These are phyloP conservation scores for Acyrthosiphon pisum DNA, from an alignment of 1,140 invertebrate species.

Conservation along the genomic window DNA sequence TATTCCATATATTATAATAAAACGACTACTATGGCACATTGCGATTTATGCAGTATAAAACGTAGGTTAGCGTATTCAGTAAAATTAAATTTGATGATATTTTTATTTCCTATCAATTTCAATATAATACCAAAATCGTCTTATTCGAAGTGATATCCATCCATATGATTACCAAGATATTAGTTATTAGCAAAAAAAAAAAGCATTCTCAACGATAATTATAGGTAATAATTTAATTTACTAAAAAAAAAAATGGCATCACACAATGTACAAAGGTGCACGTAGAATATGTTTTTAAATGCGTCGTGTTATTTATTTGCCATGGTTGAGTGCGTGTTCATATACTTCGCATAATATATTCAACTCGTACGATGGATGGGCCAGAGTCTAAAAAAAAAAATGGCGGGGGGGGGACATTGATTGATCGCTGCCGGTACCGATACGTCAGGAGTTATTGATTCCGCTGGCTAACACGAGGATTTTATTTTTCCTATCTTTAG, in stretches of 20 bases:
- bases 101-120: not conserved
- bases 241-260: not conserved
- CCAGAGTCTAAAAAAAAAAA: not conserved
- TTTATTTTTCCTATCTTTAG: not conserved
- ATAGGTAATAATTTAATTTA: not conserved
- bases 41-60: not conserved
- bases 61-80: not conserved
- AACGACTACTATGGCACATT: not conserved
- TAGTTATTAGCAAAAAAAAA: not conserved
- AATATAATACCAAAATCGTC: not conserved
- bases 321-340: not conserved
- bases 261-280: not conserved
- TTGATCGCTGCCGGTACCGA: conserved; percentile 29
- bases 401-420: conserved; percentile 2
- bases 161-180: not conserved
- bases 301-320: conserved; percentile 23
- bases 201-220: not conserved
- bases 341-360: conserved; percentile 14
- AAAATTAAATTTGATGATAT: not conserved
- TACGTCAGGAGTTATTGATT: conserved; percentile 49
- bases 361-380: conserved; percentile 6
- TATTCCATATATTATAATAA: not conserved
- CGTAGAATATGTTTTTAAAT: not conserved
- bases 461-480: not conserved
- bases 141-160: not conserved